These are phyloP conservation scores for Drosophila micromelanica DNA, from an alignment of 1,140 invertebrate genomes.

Conservation along the genomic window DNA sequence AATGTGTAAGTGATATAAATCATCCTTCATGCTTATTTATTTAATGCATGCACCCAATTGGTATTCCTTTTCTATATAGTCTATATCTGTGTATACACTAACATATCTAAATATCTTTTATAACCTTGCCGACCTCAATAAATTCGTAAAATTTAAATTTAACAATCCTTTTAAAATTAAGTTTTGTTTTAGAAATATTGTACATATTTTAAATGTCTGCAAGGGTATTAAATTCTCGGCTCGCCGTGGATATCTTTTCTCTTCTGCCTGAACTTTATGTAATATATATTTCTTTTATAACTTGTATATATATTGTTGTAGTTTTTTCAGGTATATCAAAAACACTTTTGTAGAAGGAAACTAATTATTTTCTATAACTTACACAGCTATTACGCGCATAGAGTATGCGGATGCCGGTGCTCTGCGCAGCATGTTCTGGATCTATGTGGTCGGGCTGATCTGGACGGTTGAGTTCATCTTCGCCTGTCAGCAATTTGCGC, in stretches of 20 bases:
- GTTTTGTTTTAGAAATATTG: no score
- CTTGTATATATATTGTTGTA: neutral
- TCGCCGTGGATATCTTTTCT: neutral
- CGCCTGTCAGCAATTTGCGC: slow-evolving; percentile 95
- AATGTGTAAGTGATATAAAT: slow-evolving; percentile 53
- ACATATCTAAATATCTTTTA: slow-evolving; percentile 5
- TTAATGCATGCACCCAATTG: slow-evolving; percentile 28
- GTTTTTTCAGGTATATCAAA: no score
- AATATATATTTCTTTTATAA: neutral
- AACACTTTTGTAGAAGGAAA: neutral
- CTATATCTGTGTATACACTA: slow-evolving; percentile 53
- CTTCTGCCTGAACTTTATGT: neutral
- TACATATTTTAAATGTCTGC: neutral
- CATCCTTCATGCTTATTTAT: slow-evolving; percentile 12
- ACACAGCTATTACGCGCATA: slow-evolving; percentile 87
- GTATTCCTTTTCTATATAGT: slow-evolving; percentile 14
- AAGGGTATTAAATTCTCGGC: neutral
- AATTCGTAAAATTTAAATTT: no score
- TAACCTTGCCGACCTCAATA: no score
- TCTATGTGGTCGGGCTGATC: slow-evolving; percentile 94
- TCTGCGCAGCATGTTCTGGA: slow-evolving; percentile 96
- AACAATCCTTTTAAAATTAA: no score
- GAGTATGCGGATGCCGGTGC: slow-evolving; percentile 89
- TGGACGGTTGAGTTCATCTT: slow-evolving; percentile 96
- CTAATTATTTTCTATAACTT: slow-evolving; percentile 1